These are phyloP conservation scores for Trichomycterus rosablanca DNA, from an alignment of 2,113 vertebrate species.

Conservation along the genomic window DNA sequence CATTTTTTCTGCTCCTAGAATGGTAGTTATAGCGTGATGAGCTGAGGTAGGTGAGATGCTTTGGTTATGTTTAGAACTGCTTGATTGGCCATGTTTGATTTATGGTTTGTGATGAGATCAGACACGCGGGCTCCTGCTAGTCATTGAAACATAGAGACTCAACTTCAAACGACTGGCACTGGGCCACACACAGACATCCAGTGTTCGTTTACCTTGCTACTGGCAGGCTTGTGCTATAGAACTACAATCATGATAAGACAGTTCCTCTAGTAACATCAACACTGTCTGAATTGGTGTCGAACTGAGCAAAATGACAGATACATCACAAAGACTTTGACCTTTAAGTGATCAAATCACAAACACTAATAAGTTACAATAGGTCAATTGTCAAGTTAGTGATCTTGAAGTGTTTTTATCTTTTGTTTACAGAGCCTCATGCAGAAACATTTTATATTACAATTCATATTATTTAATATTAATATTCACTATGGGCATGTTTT, in stretches of 20 bases:
- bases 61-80: slow-evolving; percentile 15
- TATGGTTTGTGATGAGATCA: slow-evolving; percentile 17
- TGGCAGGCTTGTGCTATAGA: slow-evolving; percentile 14
- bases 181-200: slow-evolving; percentile 32
- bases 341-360: too few species aligned
- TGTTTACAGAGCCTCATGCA: too few species aligned
- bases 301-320: too few species aligned
- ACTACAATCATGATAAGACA: slow-evolving; percentile 13
- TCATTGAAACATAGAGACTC: slow-evolving; percentile 33
- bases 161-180: slow-evolving; percentile 38
- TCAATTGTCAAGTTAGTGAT: too few species aligned
- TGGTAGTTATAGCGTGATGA: slow-evolving; percentile 27
- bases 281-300: too few species aligned
- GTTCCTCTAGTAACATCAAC: too few species aligned
- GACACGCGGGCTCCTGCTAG: slow-evolving; percentile 20
- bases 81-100: slow-evolving; percentile 5
- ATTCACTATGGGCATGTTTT: too few species aligned
- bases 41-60: slow-evolving; percentile 1
- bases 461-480: too few species aligned
- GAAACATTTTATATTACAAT: too few species aligned
- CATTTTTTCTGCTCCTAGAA: slow-evolving; percentile 29
- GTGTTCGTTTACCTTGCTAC: slow-evolving; percentile 5
- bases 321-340: too few species aligned
- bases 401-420: too few species aligned
- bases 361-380: too few species aligned